phyloP scores from a whole-genome alignment of 2,797 vertebrate genomes.

The Esox lucius region DNA sequence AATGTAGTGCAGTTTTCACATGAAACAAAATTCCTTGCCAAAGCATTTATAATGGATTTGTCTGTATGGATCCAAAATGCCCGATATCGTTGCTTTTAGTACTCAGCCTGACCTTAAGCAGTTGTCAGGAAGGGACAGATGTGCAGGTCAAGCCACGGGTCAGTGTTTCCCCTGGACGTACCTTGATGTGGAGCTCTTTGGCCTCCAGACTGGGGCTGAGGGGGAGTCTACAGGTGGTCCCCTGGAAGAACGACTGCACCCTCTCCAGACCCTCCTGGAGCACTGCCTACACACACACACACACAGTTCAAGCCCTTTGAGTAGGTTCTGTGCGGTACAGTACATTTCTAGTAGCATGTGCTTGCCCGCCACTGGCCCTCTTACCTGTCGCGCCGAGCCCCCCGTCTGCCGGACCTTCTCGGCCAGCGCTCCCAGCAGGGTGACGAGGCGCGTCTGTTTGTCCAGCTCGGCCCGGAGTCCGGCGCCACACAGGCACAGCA shows the following conservation, averaged over 20 bases:
- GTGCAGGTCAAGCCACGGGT: not conserved
- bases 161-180: conserved; percentile 45
- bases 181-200: conserved; percentile 94
- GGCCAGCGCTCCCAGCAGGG: conserved; percentile 88
- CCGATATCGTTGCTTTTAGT: no score
- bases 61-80: no score
- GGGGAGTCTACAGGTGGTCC: conserved; percentile 87
- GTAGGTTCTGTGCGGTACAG: not conserved
- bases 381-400: conserved; percentile 89
- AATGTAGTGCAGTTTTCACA: no score
- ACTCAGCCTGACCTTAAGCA: no score
- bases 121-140: not conserved
- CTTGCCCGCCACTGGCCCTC: conserved; percentile 22
- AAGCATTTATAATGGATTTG: no score
- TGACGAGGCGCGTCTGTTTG: conserved; percentile 89
- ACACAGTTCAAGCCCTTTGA: not conserved
- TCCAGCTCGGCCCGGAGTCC: conserved; percentile 87
- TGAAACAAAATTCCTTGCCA: no score
- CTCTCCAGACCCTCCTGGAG: conserved; percentile 92
- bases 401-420: conserved; percentile 90
- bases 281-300: conserved; percentile 62
- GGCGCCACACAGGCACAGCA: conserved; percentile 88
- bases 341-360: not conserved
- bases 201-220: conserved; percentile 93
- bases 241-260: conserved; percentile 90